phyloP scores from a whole-genome alignment of 2,888 invertebrate genomes.

The Conistra vaccinii region DNA sequence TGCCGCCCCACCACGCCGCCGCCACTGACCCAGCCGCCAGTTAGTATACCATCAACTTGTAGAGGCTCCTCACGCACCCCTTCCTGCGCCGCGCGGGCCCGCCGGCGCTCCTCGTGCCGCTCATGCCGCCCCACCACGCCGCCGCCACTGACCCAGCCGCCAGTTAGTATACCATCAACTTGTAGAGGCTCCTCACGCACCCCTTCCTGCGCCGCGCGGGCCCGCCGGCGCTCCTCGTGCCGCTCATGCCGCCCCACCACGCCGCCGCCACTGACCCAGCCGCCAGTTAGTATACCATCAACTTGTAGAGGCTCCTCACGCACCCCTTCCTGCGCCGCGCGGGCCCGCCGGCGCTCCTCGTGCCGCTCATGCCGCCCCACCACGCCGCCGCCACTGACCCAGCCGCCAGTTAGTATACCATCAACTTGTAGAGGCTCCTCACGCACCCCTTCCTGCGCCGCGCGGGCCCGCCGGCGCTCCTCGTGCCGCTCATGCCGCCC shows the following conservation, averaged over 20 bases:
- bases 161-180: too few relatives aligned
- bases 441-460: conserved; percentile 98
- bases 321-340: conserved; percentile 98
- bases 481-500: conserved; percentile 97
- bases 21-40: conserved; percentile 94
- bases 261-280: conserved; percentile 93
- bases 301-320: too few relatives aligned
- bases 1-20: conserved; percentile 95
- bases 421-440: too few relatives aligned
- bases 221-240: conserved; percentile 97
- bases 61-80: conserved; percentile 97
- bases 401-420: too few relatives aligned
- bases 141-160: conserved; percentile 93
- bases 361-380: conserved; percentile 96
- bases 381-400: conserved; percentile 93
- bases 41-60: too few relatives aligned
- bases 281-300: too few relatives aligned
- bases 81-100: conserved; percentile 98
- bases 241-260: conserved; percentile 96
- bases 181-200: conserved; percentile 97
- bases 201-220: conserved; percentile 98
- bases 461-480: conserved; percentile 97
- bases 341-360: conserved; percentile 97
- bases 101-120: conserved; percentile 97
- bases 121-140: conserved; percentile 96